Conservation (phyloP, 2,113 vertebrate genomes). For the Pleuronectes platessa region DNA sequence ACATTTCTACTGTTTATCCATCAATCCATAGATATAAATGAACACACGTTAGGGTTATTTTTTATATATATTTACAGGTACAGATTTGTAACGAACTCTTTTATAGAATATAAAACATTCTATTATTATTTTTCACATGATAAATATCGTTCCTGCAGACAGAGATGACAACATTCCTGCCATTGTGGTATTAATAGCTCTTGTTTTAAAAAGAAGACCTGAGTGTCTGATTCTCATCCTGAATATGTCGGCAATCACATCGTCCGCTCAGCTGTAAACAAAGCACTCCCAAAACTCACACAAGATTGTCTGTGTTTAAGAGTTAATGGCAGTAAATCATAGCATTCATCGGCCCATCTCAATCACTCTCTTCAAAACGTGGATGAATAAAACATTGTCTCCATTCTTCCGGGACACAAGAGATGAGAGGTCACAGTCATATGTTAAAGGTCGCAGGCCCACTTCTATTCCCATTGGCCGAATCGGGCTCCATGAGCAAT, state of each 20-base stretch:
- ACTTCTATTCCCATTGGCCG: slow-evolving; percentile 37
- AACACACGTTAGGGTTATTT: too few relatives aligned
- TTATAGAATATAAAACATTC: too few relatives aligned
- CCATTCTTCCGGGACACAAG: slow-evolving; percentile 44
- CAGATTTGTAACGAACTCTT: too few relatives aligned
- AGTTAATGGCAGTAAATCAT: slow-evolving; percentile 71
- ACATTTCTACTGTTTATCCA: background rate
- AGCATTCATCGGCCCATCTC: slow-evolving; percentile 56
- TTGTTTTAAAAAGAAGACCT: slow-evolving; percentile 25
- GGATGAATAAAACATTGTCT: slow-evolving; percentile 77
- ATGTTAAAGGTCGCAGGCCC: slow-evolving; percentile 56
- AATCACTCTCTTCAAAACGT: slow-evolving; percentile 53
- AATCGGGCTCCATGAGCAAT: slow-evolving; percentile 47
- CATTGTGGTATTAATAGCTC: slow-evolving; percentile 33
- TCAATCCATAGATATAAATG: background rate
- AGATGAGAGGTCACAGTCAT: slow-evolving; percentile 46
- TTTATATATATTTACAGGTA: background rate
- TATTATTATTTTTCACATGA: background rate
- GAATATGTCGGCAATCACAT: slow-evolving; percentile 57
- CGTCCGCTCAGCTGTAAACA: slow-evolving; percentile 47
- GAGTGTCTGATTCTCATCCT: slow-evolving; percentile 40
- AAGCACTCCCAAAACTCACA: slow-evolving; percentile 45
- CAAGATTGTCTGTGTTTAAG: slow-evolving; percentile 70
- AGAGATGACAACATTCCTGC: background rate
- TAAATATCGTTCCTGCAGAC: slow-evolving; percentile 9